Percentiles rank a stretch among this genome's conserved stretches.
phyloP scores from a whole-genome alignment of 1,140 invertebrate genomes.

The Cepaea nemoralis region DNA sequence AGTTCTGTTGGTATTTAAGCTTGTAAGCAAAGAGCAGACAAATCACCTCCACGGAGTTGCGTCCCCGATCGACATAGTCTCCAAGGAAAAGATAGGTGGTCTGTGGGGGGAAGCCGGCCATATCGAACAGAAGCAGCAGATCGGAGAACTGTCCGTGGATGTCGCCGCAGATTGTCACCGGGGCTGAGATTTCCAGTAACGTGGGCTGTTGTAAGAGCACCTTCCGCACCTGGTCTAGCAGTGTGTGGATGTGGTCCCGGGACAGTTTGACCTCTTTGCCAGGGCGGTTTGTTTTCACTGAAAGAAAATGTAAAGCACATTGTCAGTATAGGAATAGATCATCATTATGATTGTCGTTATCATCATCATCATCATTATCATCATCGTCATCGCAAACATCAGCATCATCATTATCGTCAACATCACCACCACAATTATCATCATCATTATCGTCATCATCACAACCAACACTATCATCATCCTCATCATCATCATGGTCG shows the following conservation, averaged over 20 bases:
- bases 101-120: constrained; percentile 16
- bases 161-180: constrained; percentile 29
- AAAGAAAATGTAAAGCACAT: neutral
- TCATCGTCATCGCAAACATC: too few species aligned
- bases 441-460: too few species aligned
- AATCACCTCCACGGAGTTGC: constrained; percentile 31
- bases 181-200: neutral
- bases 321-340: neutral
- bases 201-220: neutral
- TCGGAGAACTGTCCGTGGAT: constrained; percentile 39
- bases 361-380: too few species aligned
- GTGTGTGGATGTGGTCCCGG: neutral
- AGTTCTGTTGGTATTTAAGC: constrained; percentile 21
- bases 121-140: constrained; percentile 23
- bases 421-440: too few species aligned
- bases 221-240: neutral
- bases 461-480: too few species aligned
- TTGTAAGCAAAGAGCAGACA: constrained; percentile 35
- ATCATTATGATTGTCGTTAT: too few species aligned
- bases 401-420: too few species aligned
- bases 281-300: neutral
- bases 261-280: constrained; percentile 1
- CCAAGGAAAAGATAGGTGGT: constrained; percentile 38
- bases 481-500: too few species aligned
- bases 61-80: constrained; percentile 32